Evolutionary conservation across 2,797 vertebrate genomes (phyloP), one percentile per base, ranked within the genome.

Genomic region (Coregonus suidteri): DNA sequence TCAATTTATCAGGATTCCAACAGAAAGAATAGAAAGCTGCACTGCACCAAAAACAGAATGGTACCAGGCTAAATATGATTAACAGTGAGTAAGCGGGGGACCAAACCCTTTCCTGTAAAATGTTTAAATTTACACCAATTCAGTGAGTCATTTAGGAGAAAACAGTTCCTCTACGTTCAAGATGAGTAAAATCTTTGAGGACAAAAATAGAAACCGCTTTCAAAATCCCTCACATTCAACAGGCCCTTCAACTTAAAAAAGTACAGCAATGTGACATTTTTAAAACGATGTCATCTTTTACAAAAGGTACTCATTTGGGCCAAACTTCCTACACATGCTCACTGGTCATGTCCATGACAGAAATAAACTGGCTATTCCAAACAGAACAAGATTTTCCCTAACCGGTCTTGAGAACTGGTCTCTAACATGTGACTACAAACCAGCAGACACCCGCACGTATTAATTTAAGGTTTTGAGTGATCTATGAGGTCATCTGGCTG

Each of bases 211-310:
- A 62, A 75, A 77, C 20, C 16, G 54, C 35, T 65, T 30, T 20
- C 72, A 79, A 82, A 83, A 59, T 62, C 71, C 75, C 76, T 77
- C 0, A 75, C 78, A 53, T 54, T 78, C 35, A 75, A 75, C 34
- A 85, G 72, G 75, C 84, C 81, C 75, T 79, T 87, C 76, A 85
- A 88, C 86, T 75, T 79, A 76, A 66, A 90, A 86, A 6, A 7
- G 76, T 88, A 90, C 90, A 91, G 79, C 83, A 84, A 83, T 84
- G 71, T 69, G 77, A 88, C 82, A 78, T 77, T 47, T 47, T 11
- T 47, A 0, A 13, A 47, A 47, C 9, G 2, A 34, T 3, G 7
- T 47, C 9, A 47, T 47, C 3, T 47, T 47, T 47, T 47, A 47
- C 41, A 47, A 47, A 92, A 87, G 91, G 72, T 3, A 79, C 70